Evolutionary conservation across 2,888 invertebrate species (phyloP), one percentile per base, ranked within the genome.

Genomic region (Athalia circularis): DNA sequence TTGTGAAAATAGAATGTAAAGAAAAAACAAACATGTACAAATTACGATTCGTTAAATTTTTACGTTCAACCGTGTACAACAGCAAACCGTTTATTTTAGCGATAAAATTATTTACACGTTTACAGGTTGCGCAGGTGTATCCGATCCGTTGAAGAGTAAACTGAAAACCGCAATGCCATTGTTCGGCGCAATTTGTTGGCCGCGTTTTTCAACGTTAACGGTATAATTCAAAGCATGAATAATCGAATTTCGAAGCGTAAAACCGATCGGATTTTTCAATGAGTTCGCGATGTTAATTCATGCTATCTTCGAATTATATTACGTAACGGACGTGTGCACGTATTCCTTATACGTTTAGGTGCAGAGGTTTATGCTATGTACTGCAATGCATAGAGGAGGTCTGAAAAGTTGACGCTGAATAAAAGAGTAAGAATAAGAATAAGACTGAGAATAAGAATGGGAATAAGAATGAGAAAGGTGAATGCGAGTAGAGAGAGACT

Each of bases 391-490:
- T 29, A 29, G 29, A 29, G n/a, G 29, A 72, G 45, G 72, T 57
- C 72, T 72, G 72, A 57, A 47, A 13, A 13, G 29, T 13, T 13
- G 15, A 62, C 4, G 54, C 54, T n/a, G 54, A 54, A 54, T 54
- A 11, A 11, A 11, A 11, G 15, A 29, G 8, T 29, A 15, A 61
- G 72, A 72, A 72, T 72, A 45, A 57, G 59, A 72, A 72, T 62
- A 13, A 62, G 62, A 62, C 13, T 3, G 7, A 13, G 13, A 29
- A 13, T 62, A 13, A 13, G 62, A 62, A 62, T 13, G 7, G 0
- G 47, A 59, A 72, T 70, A 70, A 68, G 52, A 54, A 70, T 15
- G n/a, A 45, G 70, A 70, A 72, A 72, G 72, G 52, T 47, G 72
- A 72, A 72, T 47, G 52, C 45, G 43, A 72, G 72, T 59, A 65